Evolutionary conservation across 2,888 invertebrate genomes (phyloP).

Genomic region (Papilio demoleus): DNA sequence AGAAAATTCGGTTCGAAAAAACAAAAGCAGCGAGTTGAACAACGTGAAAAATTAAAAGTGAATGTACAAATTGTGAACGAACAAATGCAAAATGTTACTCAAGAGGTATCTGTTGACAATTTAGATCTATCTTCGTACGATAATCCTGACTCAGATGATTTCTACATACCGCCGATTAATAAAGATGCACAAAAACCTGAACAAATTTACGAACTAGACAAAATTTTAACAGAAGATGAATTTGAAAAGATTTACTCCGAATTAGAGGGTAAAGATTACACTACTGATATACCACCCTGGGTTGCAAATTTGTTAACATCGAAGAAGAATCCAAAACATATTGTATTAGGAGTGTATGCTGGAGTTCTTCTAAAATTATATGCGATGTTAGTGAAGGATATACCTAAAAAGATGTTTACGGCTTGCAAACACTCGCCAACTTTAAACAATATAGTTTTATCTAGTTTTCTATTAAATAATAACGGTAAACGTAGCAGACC

Average conservation of each 20-base stretch:
- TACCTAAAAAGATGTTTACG: constrained; percentile 59
- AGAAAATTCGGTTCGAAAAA: constrained; percentile 87
- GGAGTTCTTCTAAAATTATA: constrained; percentile 59
- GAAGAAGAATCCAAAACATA: constrained; percentile 47
- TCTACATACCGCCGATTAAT: constrained; percentile 80
- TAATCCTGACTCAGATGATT: constrained; percentile 64
- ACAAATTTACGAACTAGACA: constrained; percentile 75
- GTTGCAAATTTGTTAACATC: constrained; percentile 52
- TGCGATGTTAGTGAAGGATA: constrained; percentile 52
- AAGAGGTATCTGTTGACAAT: constrained; percentile 58
- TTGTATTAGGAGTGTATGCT: constrained; percentile 65
- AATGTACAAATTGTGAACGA: constrained; percentile 83
- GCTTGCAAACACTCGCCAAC: constrained; percentile 61
- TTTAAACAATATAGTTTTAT: constrained; percentile 62
- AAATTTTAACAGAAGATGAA: constrained; percentile 70
- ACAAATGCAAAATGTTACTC: constrained; percentile 82
- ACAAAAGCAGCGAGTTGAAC: constrained; percentile 83
- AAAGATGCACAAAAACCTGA: constrained; percentile 70
- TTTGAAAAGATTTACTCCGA: constrained; percentile 65
- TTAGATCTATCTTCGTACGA: constrained; percentile 65
- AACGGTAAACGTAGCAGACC: constrained; percentile 60
- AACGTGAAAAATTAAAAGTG: constrained; percentile 83
- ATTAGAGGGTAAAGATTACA: constrained; percentile 58
- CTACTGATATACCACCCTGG: constrained; percentile 53
- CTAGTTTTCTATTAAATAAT: constrained; percentile 56